Evolutionary conservation across 1,140 invertebrate genomes (phyloP).

Genomic region (Luehdorfia chinensis): DNA sequence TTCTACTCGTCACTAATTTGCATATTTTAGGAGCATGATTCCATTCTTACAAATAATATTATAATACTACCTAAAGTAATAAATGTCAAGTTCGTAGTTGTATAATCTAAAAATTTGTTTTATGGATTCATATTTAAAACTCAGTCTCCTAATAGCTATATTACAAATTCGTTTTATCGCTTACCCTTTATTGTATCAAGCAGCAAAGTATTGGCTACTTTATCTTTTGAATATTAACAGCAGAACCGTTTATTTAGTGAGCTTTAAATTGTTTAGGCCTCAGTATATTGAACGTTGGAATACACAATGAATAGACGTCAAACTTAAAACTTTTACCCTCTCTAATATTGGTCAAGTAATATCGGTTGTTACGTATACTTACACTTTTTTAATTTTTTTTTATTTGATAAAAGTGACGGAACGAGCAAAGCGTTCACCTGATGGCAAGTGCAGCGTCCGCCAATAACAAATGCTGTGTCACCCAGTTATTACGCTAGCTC

Average conservation of each 20-base stretch:
- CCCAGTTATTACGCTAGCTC: background rate
- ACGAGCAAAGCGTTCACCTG: no score
- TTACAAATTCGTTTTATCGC: constrained; percentile 46
- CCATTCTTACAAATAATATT: no score
- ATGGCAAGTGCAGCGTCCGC: no score
- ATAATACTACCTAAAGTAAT: background rate
- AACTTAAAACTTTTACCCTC: constrained; percentile 16
- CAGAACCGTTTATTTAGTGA: constrained; percentile 46
- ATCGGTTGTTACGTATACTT: constrained; percentile 17
- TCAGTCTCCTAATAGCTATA: constrained; percentile 19
- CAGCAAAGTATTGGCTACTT: constrained; percentile 46
- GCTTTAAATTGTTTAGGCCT: constrained; percentile 47
- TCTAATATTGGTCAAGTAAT: constrained; percentile 13
- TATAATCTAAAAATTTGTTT: background rate
- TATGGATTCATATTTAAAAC: background rate
- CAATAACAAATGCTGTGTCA: no score
- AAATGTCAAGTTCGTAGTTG: background rate
- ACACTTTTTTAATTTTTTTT: no score
- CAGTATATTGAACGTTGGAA: constrained; percentile 45
- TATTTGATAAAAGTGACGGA: no score
- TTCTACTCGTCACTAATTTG: no score
- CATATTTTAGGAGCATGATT: no score
- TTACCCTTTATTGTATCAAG: constrained; percentile 34
- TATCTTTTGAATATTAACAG: constrained; percentile 48
- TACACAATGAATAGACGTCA: constrained; percentile 29